A percentile compares a stretch with the other conserved stretches of the same genome.
Conservation (phyloP, 2,888 invertebrate genomes). For the Andrena fulva region DNA sequence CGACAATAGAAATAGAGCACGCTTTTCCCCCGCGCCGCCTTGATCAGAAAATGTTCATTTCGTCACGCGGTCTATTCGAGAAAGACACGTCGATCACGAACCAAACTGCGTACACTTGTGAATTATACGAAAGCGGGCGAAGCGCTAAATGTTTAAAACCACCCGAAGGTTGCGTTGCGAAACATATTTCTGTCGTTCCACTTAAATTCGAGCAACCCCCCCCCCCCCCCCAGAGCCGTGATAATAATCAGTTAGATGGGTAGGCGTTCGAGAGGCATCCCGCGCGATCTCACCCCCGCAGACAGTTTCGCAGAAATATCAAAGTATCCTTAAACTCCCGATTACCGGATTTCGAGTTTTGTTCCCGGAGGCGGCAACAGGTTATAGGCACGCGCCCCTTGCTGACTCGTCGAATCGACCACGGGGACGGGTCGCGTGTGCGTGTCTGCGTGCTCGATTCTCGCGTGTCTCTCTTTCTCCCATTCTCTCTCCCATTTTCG, state of each 20-base stretch:
- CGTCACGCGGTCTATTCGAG: too few species aligned
- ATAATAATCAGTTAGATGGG: conserved; percentile 20
- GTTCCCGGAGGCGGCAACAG: conserved; percentile 73
- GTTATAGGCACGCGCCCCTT: conserved; percentile 74
- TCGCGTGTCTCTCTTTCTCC: conserved; percentile 63
- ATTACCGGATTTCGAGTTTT: conserved; percentile 73
- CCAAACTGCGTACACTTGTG: too few species aligned
- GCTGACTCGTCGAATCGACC: conserved; percentile 68
- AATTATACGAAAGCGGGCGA: background rate
- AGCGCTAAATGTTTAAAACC: background rate
- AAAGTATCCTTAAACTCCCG: conserved; percentile 70
- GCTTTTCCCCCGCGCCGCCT: too few species aligned
- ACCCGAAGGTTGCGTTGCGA: background rate
- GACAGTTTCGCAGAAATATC: conserved; percentile 57
- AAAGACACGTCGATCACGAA: too few species aligned
- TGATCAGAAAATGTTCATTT: too few species aligned
- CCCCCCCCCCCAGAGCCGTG: background rate
- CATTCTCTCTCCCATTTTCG: conserved; percentile 31
- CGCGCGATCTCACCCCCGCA: conserved; percentile 37
- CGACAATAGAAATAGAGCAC: too few species aligned
- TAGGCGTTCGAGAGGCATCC: conserved; percentile 2
- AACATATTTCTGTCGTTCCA: background rate
- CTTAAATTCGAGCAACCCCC: background rate
- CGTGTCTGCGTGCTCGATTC: conserved; percentile 70
- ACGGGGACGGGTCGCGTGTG: conserved; percentile 71